Base-by-base conservation (phyloP, 2,888 invertebrate genomes). In the Eupithecia inturbata region DNA sequence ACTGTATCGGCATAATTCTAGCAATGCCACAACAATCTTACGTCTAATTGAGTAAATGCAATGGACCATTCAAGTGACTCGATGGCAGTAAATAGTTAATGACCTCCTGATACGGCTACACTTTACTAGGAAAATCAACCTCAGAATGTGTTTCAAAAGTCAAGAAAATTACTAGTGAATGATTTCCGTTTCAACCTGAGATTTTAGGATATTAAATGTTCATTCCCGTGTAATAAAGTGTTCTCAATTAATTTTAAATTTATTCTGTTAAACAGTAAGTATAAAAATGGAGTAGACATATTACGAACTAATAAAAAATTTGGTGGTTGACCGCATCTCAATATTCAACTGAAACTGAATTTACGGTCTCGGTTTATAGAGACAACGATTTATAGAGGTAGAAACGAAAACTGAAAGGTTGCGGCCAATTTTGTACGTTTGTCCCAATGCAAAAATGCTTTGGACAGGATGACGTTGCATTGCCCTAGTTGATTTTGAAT, bases 21-120 rank as follows among this genome's bases (percentile, higher is more conserved):
- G 83, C 86, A 86, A 84, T 85, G 86, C 88, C 85, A 83, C 86
- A 85, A 90, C 90, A 92, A 94, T 94, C 93, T 93, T 92, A 90
- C 94, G 93, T 91, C 90, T 92, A 93, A 93, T 94, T 94, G 92
- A 92, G 83, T 87, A 87, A 88, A 88, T 86, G 89, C 91, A 92
- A 91, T 93, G 88, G 92, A 92, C 89, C 93, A 91, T 93, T 89
- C 85, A 88, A 88, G 86, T 86, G 86, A 85, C 86, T 89, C 88
- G 85, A 84, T 84, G 83, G 88, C 87, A 89, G 87, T 91, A 87
- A 91, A 88, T 89, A 86, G 84, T 91, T 92, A 92, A 93, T 92
- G 82, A 89, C 86, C 83, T 87, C 85, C 84, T 87, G 89, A 91
- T 92, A 92, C 86, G 89, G 88, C 82, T 77, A 81, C 82, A 81